These are phyloP conservation scores for Heterocephalus glaber DNA, from an alignment of 2,113 vertebrate species.

Conservation along the genomic window DNA sequence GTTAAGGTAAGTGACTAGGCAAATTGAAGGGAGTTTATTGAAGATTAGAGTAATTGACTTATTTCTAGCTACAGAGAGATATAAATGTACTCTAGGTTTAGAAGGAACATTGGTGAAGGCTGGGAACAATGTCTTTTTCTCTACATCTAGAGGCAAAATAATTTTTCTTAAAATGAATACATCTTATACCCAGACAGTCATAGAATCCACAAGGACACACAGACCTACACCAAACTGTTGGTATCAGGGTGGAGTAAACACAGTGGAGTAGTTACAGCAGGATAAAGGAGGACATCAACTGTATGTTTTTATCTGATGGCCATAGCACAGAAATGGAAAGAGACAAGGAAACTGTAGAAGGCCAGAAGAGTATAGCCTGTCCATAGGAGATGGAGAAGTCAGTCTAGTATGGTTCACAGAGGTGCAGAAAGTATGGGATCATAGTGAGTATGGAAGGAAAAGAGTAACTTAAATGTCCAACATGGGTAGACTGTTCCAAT, in stretches of 20 bases:
- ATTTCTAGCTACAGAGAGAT: conserved; percentile 23
- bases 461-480: background rate
- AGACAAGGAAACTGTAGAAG: background rate
- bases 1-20: conserved; percentile 59
- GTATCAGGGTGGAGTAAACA: background rate
- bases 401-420: too few relatives aligned
- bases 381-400: background rate
- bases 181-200: background rate
- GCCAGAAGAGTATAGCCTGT: background rate
- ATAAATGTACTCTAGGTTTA: conserved; percentile 16
- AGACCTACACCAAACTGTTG: background rate
- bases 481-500: background rate
- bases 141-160: background rate
- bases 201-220: background rate
- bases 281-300: background rate
- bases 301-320: background rate
- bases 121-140: background rate
- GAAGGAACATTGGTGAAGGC: background rate
- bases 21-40: conserved; percentile 55
- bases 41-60: conserved; percentile 59
- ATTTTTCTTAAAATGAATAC: background rate
- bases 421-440: background rate
- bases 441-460: background rate
- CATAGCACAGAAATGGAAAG: background rate
- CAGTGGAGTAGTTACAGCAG: background rate